These are phyloP conservation scores for Pyrrhosoma nymphula DNA, from an alignment of 2,888 invertebrate genomes.

Conservation along the genomic window DNA sequence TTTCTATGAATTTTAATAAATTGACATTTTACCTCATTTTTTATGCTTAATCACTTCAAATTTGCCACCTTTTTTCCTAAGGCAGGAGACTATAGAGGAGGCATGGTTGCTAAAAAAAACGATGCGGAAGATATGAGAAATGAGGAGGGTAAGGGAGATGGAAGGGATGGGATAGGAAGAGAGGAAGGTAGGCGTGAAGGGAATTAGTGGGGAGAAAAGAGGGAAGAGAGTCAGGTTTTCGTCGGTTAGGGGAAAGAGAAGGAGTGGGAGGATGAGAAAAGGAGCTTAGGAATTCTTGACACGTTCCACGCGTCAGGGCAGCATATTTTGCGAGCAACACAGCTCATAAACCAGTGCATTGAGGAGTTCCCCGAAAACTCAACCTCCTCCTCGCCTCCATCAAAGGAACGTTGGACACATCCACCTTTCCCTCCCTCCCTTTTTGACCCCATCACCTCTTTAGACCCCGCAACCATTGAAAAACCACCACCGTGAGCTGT, in stretches of 20 bases:
- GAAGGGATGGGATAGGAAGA: not conserved
- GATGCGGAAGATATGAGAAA: not conserved
- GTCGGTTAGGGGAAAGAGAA: not conserved
- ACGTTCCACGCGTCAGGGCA: constrained; percentile 46
- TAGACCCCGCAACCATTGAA: not conserved
- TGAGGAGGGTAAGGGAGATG: not conserved
- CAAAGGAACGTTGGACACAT: not conserved
- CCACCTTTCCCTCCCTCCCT: not conserved
- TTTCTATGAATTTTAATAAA: no score
- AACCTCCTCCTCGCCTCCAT: not conserved
- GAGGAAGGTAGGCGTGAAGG: not conserved
- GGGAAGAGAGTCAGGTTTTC: no score
- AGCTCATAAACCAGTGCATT: constrained; percentile 60
- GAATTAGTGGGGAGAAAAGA: not conserved
- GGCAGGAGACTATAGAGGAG: no score
- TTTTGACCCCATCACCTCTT: not conserved
- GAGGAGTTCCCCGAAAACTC: not conserved
- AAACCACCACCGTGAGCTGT: not conserved
- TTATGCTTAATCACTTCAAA: no score
- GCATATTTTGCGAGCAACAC: constrained; percentile 63
- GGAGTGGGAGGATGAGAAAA: not conserved
- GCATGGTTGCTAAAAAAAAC: no score
- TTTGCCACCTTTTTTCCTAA: no score
- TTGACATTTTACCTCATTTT: no score
- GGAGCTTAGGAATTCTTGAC: constrained; percentile 36